Evolutionary conservation across 2,113 vertebrate genomes (phyloP), one percentile per base, ranked within the genome.

Genomic region (Oceanodroma tethys): DNA sequence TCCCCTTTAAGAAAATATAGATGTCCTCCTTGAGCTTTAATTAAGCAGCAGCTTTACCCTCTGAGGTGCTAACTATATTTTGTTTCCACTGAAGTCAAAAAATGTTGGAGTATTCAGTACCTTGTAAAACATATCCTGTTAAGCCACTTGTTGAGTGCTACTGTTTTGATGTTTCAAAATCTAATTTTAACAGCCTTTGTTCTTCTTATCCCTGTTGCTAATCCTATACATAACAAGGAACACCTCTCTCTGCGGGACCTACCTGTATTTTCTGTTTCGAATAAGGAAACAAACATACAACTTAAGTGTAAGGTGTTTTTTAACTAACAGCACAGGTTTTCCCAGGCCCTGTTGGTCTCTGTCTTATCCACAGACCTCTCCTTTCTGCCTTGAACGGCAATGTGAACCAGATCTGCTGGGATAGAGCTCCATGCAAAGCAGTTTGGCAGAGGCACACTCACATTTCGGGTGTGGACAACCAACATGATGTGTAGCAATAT

Each of bases 101-200:
- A 62, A 62, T 43, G 21, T 10, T 36, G 48, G 20, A 80, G 32
- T 36, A 74, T 21, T 47, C 48, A 7, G 11, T 67, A 38, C 7
- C 26, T 89, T 74, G 40, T 78, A 56, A 88, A 94, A 74, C 6
- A 50, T 71, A 40, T 1, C 15, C 27, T 16, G 1, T 63, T 70
- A 62, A 76, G 38, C 52, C 0, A 0, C 32, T 55, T 47, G 13
- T 14, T 55, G n/a, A 59, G 10, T 50, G 55, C 75, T 58, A 32
- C 45, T 55, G 7, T 59, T 78, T 53, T 59, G 15, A 42, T 25
- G 23, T 27, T 93, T 88, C 67, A 43, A 91, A 88, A 78, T 29
- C 15, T 70, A 8, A 42, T 83, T 90, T 86, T 66, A 79, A 43
- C 7, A 47, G 42, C 34, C 8, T 55, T 36, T 26, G 11, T 78